Base-by-base conservation (phyloP, 2,888 invertebrate genomes). In the Yponomeuta malinellus region DNA sequence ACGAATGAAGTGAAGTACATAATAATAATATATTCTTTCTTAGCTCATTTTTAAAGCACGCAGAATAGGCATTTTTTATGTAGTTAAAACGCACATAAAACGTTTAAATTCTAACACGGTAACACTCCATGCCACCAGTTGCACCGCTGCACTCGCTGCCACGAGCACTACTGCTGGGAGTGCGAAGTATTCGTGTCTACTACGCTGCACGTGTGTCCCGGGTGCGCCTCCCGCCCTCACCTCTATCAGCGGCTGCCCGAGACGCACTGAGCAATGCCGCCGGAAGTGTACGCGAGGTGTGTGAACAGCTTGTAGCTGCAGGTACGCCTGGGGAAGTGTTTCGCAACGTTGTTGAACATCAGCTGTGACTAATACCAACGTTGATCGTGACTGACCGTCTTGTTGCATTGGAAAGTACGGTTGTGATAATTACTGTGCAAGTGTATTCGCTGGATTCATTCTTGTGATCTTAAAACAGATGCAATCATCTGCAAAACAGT, bases 171-270 rank as follows among this genome's bases (percentile, higher is more conserved):
- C 88, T 99, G 99, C 85, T 93, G 97, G 79, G 98, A 99, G 87
- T 99, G 99, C 92, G 99, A 99, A 93, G 93, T 97, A 77, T 97
- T 98, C 83, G 95, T 99, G 63, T 97, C 99, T 76, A 97, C 97
- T 77, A 96, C 97, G 0, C 92, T 99, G 71, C 99, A 99, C 87
- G 97, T 97, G 63, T 99, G 99, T 86, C 99, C 99, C 23, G 98
- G 98, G 66, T 99, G 99, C 90, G 95, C 97, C n/a, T 95, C 96
- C 2, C 94, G 89, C 0, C 92, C 92, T 5, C 86, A 85, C 64
- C 84, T 90, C 72, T 92, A 90, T 81, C 91, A 90, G 76, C 81
- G 90, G 1, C 81, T 91, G 75, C 90, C 90, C 0, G 85, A 85
- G 29, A 70, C 85, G n/a, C 75, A 68, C 12, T 68, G 67, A 67